A percentile compares a stretch with the other conserved stretches of the same genome.
Evolutionary conservation across 1,140 invertebrate species (phyloP).

Genomic region (Drosophila bocqueti): DNA sequence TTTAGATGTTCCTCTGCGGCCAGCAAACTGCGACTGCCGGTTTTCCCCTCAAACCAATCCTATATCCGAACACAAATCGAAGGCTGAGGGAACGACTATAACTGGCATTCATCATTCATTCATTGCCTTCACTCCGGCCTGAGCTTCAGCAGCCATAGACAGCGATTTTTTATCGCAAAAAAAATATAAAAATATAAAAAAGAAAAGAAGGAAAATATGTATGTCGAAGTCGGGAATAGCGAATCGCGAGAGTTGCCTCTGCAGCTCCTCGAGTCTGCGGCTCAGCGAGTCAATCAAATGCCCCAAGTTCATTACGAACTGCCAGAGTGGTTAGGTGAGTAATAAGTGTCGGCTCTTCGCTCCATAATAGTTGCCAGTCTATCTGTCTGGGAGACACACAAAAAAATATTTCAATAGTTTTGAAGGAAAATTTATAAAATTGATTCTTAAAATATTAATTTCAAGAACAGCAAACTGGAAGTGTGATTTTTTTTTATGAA

Average conservation of each 20-base stretch:
- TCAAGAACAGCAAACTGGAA: neutral
- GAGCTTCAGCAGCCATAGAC: conserved; percentile 16
- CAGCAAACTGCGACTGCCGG: conserved; percentile 51
- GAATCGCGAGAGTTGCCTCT: conserved; percentile 30
- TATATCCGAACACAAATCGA: conserved; percentile 24
- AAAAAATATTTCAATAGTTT: conserved; percentile 16
- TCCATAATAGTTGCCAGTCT: conserved; percentile 60
- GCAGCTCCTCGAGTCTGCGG: conserved; percentile 35
- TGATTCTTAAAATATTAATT: too few species aligned
- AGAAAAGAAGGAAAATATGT: conserved; percentile 2
- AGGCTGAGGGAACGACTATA: conserved; percentile 23
- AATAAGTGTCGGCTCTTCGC: conserved; percentile 67
- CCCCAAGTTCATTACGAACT: conserved; percentile 78
- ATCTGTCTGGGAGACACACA: conserved; percentile 35
- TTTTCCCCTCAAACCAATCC: conserved; percentile 33
- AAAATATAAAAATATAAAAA: neutral
- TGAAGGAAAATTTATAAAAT: neutral
- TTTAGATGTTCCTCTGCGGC: conserved; percentile 66
- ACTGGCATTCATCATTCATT: conserved; percentile 79
- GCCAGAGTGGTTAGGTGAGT: conserved; percentile 76
- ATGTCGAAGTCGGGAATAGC: conserved; percentile 59
- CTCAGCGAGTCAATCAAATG: conserved; percentile 69
- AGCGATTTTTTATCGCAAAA: conserved; percentile 62
- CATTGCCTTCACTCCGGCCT: conserved; percentile 50
- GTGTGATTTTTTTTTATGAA: too few species aligned